phyloP scores from a whole-genome alignment of 2,113 vertebrate species.

The Mohoua ochrocephala region DNA sequence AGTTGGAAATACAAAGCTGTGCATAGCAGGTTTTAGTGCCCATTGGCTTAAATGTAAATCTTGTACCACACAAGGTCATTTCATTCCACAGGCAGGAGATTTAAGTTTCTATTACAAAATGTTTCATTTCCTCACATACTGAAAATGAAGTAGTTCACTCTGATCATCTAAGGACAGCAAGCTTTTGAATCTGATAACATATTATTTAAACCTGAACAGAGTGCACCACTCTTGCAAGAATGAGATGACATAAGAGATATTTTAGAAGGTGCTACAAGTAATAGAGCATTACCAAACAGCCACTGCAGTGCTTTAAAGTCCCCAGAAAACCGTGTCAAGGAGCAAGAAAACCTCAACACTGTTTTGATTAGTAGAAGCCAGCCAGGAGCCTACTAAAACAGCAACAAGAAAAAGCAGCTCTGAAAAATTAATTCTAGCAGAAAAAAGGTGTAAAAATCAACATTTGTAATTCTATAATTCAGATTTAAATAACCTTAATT shows the following conservation, averaged over 20 bases:
- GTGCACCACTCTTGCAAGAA: not conserved
- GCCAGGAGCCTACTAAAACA: not conserved
- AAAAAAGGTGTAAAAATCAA: not conserved
- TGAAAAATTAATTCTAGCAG: not conserved
- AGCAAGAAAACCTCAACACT: not conserved
- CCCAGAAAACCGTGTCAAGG: not conserved
- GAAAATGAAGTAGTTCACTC: slow-evolving; percentile 40
- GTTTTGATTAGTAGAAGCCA: not conserved
- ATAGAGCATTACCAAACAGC: not conserved
- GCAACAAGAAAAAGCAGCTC: not conserved
- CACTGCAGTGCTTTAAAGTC: not conserved
- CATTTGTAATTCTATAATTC: not conserved
- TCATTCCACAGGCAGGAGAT: slow-evolving; percentile 22
- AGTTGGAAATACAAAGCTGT: not conserved
- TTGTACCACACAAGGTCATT: slow-evolving; percentile 37
- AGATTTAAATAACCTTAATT: not conserved
- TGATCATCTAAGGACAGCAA: slow-evolving; percentile 2
- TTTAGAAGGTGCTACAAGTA: slow-evolving; percentile 22
- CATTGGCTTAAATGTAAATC: slow-evolving; percentile 40
- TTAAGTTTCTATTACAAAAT: slow-evolving; percentile 36
- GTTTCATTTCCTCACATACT: slow-evolving; percentile 28
- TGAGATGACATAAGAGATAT: not conserved
- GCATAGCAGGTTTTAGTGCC: slow-evolving; percentile 8
- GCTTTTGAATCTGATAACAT: slow-evolving; percentile 28
- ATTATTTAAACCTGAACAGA: slow-evolving; percentile 30